Conservation (phyloP, 2,888 invertebrate genomes). For the Kuschelorhynchus macadamiae region DNA sequence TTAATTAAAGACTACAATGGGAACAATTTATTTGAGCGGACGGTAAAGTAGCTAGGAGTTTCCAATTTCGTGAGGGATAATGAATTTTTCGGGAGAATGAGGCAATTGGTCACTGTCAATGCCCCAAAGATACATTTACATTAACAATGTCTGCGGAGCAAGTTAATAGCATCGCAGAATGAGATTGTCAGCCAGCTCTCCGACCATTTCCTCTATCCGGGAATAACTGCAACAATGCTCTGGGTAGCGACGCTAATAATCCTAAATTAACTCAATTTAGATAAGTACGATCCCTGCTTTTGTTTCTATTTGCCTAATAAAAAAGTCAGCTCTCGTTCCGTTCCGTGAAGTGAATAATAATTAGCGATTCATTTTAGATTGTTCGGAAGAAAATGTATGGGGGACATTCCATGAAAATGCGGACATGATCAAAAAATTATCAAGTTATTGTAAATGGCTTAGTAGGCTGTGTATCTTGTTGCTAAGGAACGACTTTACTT, state of each 20-base stretch:
- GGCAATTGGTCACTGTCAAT: slow-evolving; percentile 66
- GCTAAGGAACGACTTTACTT: too few species aligned
- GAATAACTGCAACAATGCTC: slow-evolving; percentile 55
- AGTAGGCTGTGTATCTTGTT: too few species aligned
- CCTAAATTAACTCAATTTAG: slow-evolving; percentile 56
- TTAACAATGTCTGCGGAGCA: slow-evolving; percentile 64
- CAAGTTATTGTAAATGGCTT: too few species aligned
- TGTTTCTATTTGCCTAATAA: neutral
- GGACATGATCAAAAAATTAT: too few species aligned
- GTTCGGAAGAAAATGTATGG: too few species aligned
- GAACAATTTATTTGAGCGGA: slow-evolving; percentile 58
- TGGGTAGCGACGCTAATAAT: slow-evolving; percentile 53
- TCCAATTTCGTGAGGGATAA: slow-evolving; percentile 63
- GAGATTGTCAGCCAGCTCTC: slow-evolving; percentile 48
- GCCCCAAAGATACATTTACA: slow-evolving; percentile 65
- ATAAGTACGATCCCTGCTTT: slow-evolving; percentile 40
- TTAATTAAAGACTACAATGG: slow-evolving; percentile 63
- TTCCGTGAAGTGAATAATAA: neutral
- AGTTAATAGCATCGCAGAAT: slow-evolving; percentile 61
- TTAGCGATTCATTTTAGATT: too few species aligned
- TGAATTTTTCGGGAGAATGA: slow-evolving; percentile 63
- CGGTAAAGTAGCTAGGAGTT: slow-evolving; percentile 61
- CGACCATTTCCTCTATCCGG: slow-evolving; percentile 54
- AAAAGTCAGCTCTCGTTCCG: neutral
- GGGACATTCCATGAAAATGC: too few species aligned